Base-by-base conservation (phyloP, 2,888 invertebrate genomes). In the Leistus spinibarbis region DNA sequence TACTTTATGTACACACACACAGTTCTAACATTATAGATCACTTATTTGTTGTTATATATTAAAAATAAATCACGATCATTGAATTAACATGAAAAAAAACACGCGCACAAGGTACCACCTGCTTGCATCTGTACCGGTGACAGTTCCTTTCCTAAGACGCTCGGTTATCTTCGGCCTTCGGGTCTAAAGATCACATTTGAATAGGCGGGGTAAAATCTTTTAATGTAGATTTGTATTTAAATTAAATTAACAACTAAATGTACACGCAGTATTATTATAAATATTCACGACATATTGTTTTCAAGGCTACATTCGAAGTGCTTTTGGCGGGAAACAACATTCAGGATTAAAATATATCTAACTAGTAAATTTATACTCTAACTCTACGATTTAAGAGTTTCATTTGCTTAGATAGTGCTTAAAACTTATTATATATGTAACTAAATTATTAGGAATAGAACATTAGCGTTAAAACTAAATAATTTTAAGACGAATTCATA, bases 101-200 rank as follows among this genome's bases (percentile, higher is more conserved):
- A 64, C 64, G 64, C 64, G 64, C 64, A 66, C 27, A 66, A 66
- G 17, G 17, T 53, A 66, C 67, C 67, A 67, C 67, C 71, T 54
- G 63, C 53, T 53, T 23, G 20, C 60, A n/a, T 13, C 67, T 66
- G n/a, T 64, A 73, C 67, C 73, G 73, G 67, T 73, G 72, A 72
- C 66, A 73, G 67, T 64, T 54, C 54, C 13, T 53, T 71, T 64
- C 64, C 71, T 24, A 54, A 71, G 64, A 23, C 22, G 1, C 0
- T 73, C 73, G 73, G 73, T 2, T n/a, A 9, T 22, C 23, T 20
- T 71, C 71, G 71, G 16, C 7, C 20, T 63, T 71, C 71, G 71
- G 22, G 16, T 4, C 17, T 3, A 53, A 70, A 40, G 2, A 53
- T 54, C 71, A 64, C 64, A 23, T 54, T 63, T 63, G 3, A 63